These are phyloP conservation scores for Ctenoplectra terminalis DNA, from an alignment of 1,140 invertebrate genomes.

Conservation along the genomic window DNA sequence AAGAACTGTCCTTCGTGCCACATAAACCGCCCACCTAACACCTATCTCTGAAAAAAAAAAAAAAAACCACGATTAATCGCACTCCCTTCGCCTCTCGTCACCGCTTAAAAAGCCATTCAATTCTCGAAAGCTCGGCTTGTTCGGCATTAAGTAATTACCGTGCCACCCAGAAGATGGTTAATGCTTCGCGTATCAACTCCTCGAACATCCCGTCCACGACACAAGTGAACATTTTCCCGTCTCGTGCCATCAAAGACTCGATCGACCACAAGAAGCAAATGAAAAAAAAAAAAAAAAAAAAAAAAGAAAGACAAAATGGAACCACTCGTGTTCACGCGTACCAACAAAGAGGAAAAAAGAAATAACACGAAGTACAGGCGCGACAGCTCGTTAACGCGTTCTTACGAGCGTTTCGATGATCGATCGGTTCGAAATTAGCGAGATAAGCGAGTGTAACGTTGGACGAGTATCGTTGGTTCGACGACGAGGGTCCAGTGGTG, in stretches of 20 bases:
- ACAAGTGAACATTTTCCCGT: not conserved
- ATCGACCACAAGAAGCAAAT: not conserved
- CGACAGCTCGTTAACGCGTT: conserved; percentile 52
- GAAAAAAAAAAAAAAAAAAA: not conserved
- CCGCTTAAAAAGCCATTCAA: conserved; percentile 7
- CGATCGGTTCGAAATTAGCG: conserved; percentile 68
- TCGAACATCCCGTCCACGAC: not conserved
- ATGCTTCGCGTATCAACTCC: not conserved
- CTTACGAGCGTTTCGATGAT: conserved; percentile 52
- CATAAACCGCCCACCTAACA: not conserved
- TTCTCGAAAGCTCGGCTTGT: conserved; percentile 8
- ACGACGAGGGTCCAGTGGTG: not conserved
- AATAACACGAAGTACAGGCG: not conserved
- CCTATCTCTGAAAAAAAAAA: not conserved
- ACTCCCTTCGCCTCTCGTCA: not conserved
- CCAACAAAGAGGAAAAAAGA: not conserved
- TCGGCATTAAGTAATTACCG: conserved; percentile 34
- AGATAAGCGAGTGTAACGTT: conserved; percentile 62
- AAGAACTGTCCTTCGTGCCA: too few species aligned
- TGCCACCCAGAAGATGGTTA: conserved; percentile 13
- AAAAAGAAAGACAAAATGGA: not conserved
- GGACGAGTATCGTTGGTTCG: conserved; percentile 45
- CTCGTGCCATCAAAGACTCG: not conserved
- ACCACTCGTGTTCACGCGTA: not conserved
- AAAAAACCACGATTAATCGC: not conserved